These are phyloP conservation scores for Tonatia bakeri DNA, from an alignment of 2,113 vertebrate genomes.

Conservation along the genomic window DNA sequence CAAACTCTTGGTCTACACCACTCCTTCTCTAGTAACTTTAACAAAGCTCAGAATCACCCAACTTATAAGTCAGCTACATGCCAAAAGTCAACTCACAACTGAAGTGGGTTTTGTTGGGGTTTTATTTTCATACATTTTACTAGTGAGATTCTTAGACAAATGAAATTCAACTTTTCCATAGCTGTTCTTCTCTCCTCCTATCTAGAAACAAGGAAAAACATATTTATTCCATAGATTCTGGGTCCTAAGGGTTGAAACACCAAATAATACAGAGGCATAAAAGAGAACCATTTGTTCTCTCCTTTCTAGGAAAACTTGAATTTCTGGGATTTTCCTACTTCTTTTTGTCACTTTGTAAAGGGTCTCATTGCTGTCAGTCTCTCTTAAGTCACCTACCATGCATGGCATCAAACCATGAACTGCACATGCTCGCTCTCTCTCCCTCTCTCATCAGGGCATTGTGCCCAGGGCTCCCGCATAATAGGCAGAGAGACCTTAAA, in stretches of 20 bases:
- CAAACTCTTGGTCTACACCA: background rate
- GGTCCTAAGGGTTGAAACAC: background rate
- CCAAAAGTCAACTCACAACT: background rate
- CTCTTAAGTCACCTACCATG: background rate
- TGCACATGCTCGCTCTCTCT: no score
- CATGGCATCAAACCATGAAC: background rate
- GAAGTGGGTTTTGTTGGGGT: background rate
- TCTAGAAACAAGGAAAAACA: background rate
- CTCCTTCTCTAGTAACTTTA: background rate
- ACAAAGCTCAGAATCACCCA: background rate
- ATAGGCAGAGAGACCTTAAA: background rate
- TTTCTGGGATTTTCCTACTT: background rate
- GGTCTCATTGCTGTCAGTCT: background rate
- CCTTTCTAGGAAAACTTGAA: background rate
- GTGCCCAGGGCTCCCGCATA: background rate
- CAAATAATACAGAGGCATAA: background rate
- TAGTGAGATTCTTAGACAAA: background rate
- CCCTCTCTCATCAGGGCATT: background rate
- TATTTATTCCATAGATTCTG: background rate
- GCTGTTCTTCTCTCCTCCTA: background rate
- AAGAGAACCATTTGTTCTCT: background rate
- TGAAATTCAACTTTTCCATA: background rate
- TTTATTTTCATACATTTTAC: background rate
- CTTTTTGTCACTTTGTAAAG: background rate
- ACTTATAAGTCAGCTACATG: background rate